A percentile compares a stretch with the other conserved stretches of the same genome.
Evolutionary conservation across 2,797 vertebrate species (phyloP).

Genomic region (Argentina silus): DNA sequence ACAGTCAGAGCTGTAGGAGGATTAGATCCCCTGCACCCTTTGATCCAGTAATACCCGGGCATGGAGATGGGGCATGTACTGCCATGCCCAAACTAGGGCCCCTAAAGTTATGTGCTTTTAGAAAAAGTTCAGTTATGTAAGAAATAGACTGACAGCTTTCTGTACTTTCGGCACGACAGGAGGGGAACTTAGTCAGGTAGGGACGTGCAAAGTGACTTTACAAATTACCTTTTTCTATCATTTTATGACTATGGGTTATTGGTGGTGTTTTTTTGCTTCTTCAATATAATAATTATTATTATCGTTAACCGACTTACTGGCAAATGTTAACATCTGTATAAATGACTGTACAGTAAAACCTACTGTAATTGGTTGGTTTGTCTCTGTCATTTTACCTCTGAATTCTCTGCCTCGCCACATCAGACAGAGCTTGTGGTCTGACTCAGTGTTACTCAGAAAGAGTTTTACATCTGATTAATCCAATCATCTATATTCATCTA

Average conservation of each 20-base stretch:
- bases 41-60: background rate
- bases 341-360: too few relatives aligned
- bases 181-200: background rate
- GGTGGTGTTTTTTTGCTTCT: too few relatives aligned
- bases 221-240: too few relatives aligned
- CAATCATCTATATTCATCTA: background rate
- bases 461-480: background rate
- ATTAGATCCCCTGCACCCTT: conserved; percentile 1
- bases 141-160: background rate
- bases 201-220: background rate
- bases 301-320: too few relatives aligned
- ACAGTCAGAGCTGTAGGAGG: background rate
- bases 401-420: background rate
- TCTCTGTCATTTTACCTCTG: background rate
- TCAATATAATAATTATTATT: too few relatives aligned
- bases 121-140: background rate
- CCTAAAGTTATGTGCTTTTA: background rate
- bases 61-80: background rate
- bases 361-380: background rate
- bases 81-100: background rate
- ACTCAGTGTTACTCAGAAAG: background rate
- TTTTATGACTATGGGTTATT: too few relatives aligned
- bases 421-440: background rate
- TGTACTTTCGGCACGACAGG: background rate
- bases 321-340: too few relatives aligned